Conservation (phyloP, 1,140 invertebrate genomes). For the Thalassaphorura encarpata region DNA sequence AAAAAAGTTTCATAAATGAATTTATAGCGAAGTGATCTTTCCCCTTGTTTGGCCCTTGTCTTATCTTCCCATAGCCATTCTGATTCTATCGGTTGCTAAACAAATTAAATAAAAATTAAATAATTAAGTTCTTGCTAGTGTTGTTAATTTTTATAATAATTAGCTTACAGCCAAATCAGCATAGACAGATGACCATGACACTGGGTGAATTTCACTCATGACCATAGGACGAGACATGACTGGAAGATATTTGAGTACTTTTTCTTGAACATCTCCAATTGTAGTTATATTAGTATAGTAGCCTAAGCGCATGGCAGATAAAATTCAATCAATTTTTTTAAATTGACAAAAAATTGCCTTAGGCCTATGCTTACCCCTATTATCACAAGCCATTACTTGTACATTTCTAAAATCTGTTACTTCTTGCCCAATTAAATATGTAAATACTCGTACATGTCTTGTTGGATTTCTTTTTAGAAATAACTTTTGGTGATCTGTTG, state of each 20-base stretch:
- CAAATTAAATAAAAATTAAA: too few relatives aligned
- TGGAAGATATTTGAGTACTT: conserved; percentile 82
- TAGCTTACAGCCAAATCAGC: conserved; percentile 73
- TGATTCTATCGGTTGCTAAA: conserved; percentile 70
- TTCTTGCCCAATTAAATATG: conserved; percentile 92
- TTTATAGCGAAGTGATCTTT: conserved; percentile 40
- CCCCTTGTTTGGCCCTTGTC: conserved; percentile 63
- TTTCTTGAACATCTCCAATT: conserved; percentile 83
- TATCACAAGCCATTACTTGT: conserved; percentile 94
- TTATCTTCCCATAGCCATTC: conserved; percentile 78
- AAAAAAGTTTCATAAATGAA: conserved; percentile 10
- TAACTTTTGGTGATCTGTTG: conserved; percentile 81
- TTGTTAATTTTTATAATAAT: too few relatives aligned
- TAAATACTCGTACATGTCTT: conserved; percentile 74
- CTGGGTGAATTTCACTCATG: conserved; percentile 64
- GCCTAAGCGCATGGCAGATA: too few relatives aligned
- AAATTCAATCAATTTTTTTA: too few relatives aligned
- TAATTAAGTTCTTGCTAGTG: too few relatives aligned
- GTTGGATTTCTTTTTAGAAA: conserved; percentile 54
- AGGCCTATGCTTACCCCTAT: too few relatives aligned
- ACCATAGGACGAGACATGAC: conserved; percentile 79
- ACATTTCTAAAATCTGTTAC: conserved; percentile 83
- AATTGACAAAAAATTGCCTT: too few relatives aligned
- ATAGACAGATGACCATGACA: conserved; percentile 87
- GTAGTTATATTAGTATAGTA: conserved; percentile 90